Base-by-base conservation (phyloP, 2,888 invertebrate genomes). In the Callimorpha dominula region DNA sequence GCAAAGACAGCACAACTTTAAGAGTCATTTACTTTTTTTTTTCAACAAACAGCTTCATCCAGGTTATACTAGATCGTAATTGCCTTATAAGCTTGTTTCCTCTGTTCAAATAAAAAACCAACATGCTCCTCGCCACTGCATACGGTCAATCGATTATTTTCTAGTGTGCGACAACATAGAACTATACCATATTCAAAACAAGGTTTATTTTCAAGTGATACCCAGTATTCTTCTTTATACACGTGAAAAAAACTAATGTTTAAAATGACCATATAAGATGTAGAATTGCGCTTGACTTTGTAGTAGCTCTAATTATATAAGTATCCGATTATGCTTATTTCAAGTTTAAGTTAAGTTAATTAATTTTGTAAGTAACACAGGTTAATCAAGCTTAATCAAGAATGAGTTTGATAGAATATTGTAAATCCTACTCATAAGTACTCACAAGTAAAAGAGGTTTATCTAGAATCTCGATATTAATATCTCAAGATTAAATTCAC, bases 21-120 rank as follows among this genome's bases (percentile, higher is more conserved):
- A n/a, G 64, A 73, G 73, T 82, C 85, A 80, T 80, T 78, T 76
- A 85, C 87, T 86, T 46, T 46, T 46, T 85, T 90, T 90, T 86
- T 80, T 79, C 75, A 68, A 72, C 65, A 84, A 86, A 91, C 90
- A 87, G 89, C 91, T 91, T 90, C 88, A 91, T 91, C 87, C 81
- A 82, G 81, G 82, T 81, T 83, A 82, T 86, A 85, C 84, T 76
- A 85, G 86, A 86, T 87, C 86, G 87, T 91, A 91, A 86, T 90
- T 87, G 89, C 91, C 90, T 86, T 90, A 87, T 88, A 85, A 84
- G 87, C 81, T 84, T 79, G 79, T 82, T 83, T 78, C 82, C 85
- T 84, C 60, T 70, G 40, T n/a, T 42, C 20, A 15, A 12, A 42
- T 50, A 89, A 91, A 89, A 91, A 91, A 86, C 79, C 78, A 84